These are phyloP conservation scores for Palloptera scutellata DNA, from an alignment of 2,888 invertebrate genomes.

Conservation along the genomic window DNA sequence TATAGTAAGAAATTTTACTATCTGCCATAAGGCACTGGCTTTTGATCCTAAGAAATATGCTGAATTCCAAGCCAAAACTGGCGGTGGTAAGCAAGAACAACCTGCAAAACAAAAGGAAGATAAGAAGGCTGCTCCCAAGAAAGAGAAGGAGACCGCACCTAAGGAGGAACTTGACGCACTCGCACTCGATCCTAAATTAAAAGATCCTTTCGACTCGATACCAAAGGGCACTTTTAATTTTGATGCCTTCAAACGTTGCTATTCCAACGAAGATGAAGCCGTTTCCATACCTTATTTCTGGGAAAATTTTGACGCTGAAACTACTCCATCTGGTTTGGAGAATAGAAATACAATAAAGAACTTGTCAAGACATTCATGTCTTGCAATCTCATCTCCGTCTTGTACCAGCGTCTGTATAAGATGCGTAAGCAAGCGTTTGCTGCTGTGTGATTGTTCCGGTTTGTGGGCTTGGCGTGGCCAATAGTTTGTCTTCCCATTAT, in stretches of 20 bases:
- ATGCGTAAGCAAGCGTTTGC: conserved; percentile 97
- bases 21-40: conserved; percentile 81
- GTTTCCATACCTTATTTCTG: conserved; percentile 98
- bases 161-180: conserved; percentile 73
- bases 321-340: conserved; percentile 96
- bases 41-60: conserved; percentile 81
- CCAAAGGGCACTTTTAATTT: conserved; percentile 93
- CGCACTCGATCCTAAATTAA: conserved; percentile 80
- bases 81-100: conserved; percentile 51
- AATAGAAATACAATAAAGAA: conserved; percentile 96
- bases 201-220: conserved; percentile 90
- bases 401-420: conserved; percentile 98
- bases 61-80: conserved; percentile 67
- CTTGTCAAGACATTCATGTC: conserved; percentile 95
- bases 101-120: conserved; percentile 62
- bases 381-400: conserved; percentile 96
- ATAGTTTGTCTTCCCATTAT: conserved; percentile 88
- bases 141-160: conserved; percentile 66
- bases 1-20: conserved; percentile 69
- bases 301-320: conserved; percentile 96
- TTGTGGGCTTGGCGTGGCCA: conserved; percentile 99
- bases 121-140: conserved; percentile 65
- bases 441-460: conserved; percentile 92
- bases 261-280: conserved; percentile 94
- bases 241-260: conserved; percentile 97